Conservation (phyloP, 2,797 vertebrate species). For the Myotis pilosus region DNA sequence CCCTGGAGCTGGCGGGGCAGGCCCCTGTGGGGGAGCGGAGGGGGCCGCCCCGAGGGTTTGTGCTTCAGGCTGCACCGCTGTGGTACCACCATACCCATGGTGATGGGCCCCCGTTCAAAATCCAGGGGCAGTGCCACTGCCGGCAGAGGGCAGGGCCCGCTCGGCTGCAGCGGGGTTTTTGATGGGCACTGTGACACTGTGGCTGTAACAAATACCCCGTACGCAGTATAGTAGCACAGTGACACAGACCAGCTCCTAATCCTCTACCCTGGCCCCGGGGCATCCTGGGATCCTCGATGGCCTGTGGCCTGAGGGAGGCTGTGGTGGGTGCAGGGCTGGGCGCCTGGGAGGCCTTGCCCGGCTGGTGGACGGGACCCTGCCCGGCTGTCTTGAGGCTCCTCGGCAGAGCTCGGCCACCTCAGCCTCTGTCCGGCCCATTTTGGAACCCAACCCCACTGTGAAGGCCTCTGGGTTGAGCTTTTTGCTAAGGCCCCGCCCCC, state of each 20-base stretch:
- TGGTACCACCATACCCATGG: background rate
- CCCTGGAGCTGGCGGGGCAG: background rate
- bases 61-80: background rate
- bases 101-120: fast-evolving
- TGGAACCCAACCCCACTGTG: background rate
- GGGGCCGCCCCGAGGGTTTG: background rate
- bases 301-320: background rate
- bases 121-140: background rate
- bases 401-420: background rate
- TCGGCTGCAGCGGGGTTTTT: background rate
- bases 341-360: too few species aligned
- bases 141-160: background rate
- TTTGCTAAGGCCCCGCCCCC: too few species aligned
- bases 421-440: background rate
- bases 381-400: too few species aligned
- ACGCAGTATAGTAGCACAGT: background rate
- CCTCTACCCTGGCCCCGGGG: background rate
- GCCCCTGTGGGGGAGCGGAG: fast-evolving
- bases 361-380: too few species aligned
- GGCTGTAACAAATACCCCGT: fast-evolving
- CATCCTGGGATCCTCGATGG: too few species aligned
- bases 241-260: background rate
- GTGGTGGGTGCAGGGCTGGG: too few species aligned
- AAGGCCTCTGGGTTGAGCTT: background rate
- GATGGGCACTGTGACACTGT: background rate